These are phyloP conservation scores for Zapornia atra DNA, from an alignment of 2,113 vertebrate species.

Conservation along the genomic window DNA sequence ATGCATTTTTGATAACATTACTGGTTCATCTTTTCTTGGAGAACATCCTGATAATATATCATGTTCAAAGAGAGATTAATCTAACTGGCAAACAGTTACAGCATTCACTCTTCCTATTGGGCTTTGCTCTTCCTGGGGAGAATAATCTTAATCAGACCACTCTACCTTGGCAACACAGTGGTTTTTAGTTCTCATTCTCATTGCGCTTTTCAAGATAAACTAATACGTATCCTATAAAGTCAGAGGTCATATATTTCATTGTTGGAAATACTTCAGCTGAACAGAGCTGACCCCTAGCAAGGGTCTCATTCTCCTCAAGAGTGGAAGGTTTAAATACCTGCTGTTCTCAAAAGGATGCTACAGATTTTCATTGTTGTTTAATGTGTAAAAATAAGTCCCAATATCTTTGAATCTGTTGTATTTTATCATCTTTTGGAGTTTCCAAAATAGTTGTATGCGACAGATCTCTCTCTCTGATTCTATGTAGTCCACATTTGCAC, in stretches of 20 bases:
- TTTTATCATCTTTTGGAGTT: neutral
- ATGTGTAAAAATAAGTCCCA: neutral
- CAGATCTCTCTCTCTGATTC: neutral
- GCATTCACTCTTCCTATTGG: neutral
- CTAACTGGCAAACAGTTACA: neutral
- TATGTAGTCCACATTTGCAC: neutral
- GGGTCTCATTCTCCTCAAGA: neutral
- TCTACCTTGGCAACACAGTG: slow-evolving; percentile 5
- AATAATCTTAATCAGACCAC: slow-evolving; percentile 10
- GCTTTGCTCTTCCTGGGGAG: neutral
- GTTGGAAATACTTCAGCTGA: neutral
- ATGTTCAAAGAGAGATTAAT: neutral
- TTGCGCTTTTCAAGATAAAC: neutral
- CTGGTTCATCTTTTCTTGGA: slow-evolving; percentile 29
- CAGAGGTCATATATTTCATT: neutral
- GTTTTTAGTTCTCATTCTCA: slow-evolving; percentile 16
- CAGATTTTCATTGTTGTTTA: neutral
- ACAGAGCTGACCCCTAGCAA: neutral
- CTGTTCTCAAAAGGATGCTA: neutral
- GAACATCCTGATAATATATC: neutral
- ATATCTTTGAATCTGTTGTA: neutral
- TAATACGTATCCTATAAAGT: neutral
- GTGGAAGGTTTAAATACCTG: neutral
- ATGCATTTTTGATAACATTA: slow-evolving; percentile 7
- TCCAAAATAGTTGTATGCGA: slow-evolving; percentile 28